Evolutionary conservation across 2,797 vertebrate genomes (phyloP).

Genomic region (Mormyrops attenuatus): DNA sequence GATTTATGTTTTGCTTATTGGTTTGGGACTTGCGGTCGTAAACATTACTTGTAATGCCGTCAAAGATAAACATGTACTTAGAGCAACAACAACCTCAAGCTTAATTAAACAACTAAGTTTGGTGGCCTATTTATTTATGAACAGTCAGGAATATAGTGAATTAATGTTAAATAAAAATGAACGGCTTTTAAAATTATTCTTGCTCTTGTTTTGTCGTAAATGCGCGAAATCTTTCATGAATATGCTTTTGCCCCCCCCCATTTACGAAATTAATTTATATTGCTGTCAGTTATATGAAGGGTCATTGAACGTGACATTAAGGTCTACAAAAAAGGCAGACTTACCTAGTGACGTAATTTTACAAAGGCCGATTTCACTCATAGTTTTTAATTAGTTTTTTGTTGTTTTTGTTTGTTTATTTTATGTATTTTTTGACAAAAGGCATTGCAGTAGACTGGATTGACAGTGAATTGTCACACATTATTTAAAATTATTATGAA

Average conservation of each 20-base stretch:
- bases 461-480: neutral
- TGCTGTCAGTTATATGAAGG: neutral
- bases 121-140: neutral
- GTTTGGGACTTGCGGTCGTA: constrained; percentile 8
- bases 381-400: neutral
- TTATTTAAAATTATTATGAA: neutral
- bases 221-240: neutral
- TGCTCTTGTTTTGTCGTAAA: neutral
- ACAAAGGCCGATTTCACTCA: neutral
- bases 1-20: constrained; percentile 9
- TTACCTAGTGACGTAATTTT: neutral
- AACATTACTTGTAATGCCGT: neutral
- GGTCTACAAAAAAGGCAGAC: neutral
- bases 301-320: neutral
- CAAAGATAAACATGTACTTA: neutral
- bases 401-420: neutral
- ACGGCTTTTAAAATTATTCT: neutral
- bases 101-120: neutral
- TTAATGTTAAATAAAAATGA: neutral
- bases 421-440: neutral
- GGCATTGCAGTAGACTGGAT: neutral
- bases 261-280: neutral
- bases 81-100: neutral
- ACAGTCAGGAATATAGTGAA: neutral
- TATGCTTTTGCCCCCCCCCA: neutral